Evolutionary conservation across 2,113 vertebrate genomes (phyloP).

Genomic region (Cheilinus undulatus): DNA sequence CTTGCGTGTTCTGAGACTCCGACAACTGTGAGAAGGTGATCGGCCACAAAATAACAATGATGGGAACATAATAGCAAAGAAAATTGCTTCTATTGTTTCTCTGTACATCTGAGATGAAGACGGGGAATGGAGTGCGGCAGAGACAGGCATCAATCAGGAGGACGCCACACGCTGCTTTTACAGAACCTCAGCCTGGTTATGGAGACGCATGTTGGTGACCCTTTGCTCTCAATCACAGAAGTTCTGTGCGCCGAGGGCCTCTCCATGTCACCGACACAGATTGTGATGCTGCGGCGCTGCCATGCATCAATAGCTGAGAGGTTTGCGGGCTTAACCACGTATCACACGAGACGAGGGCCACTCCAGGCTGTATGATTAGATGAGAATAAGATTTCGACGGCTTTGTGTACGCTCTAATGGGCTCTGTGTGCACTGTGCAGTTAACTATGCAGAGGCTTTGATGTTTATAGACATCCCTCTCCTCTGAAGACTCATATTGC

Average conservation of each 20-base stretch:
- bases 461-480: conserved; percentile 20
- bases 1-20: conserved; percentile 8
- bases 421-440: conserved; percentile 22
- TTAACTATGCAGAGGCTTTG: conserved; percentile 19
- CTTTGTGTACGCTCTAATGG: conserved; percentile 51
- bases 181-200: conserved; percentile 59
- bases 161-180: conserved; percentile 26
- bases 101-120: conserved; percentile 68
- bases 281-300: conserved; percentile 39
- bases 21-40: conserved; percentile 51
- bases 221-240: conserved; percentile 81
- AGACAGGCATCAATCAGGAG: conserved; percentile 62
- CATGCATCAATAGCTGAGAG: conserved; percentile 19
- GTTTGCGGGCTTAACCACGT: conserved; percentile 58
- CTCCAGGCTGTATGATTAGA: conserved; percentile 70
- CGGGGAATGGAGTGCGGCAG: conserved; percentile 39
- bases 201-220: conserved; percentile 59
- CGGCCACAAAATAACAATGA: conserved; percentile 74
- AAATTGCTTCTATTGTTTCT: conserved; percentile 75
- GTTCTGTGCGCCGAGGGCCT: conserved; percentile 52
- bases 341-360: conserved; percentile 72
- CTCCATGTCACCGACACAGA: conserved; percentile 65
- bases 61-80: conserved; percentile 75
- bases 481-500: conserved; percentile 29
- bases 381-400: conserved; percentile 65